Evolutionary conservation across 2,797 vertebrate genomes (phyloP).

Genomic region (Brotula barbata): DNA sequence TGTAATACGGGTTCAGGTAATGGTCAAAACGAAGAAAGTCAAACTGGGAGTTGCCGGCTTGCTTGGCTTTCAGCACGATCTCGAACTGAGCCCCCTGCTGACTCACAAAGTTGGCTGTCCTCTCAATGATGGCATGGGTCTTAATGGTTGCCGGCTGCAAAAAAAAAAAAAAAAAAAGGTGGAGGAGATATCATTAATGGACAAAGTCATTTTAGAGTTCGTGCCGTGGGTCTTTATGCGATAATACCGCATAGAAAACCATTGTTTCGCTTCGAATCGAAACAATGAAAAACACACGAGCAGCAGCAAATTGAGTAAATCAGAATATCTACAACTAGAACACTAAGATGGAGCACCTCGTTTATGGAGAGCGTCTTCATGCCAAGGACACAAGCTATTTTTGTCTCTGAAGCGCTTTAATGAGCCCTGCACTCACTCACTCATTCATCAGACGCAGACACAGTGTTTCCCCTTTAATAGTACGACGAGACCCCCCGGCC

Average conservation of each 20-base stretch:
- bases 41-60: conserved; percentile 95
- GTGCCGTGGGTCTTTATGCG: no score
- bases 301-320: background rate
- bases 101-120: conserved; percentile 94
- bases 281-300: conserved; percentile 12
- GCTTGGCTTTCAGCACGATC: conserved; percentile 98
- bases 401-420: conserved; percentile 32
- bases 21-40: conserved; percentile 98
- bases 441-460: no score
- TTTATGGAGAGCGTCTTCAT: conserved; percentile 10
- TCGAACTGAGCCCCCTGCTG: conserved; percentile 98
- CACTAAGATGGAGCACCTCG: conserved; percentile 17
- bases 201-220: no score
- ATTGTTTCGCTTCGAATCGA: no score
- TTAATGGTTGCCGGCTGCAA: conserved; percentile 92
- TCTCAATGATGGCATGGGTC: conserved; percentile 97
- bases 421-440: no score
- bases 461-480: no score
- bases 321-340: background rate
- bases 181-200: no score
- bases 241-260: no score
- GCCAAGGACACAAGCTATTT: conserved; percentile 39
- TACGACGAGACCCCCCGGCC: no score
- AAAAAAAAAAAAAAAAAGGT: background rate
- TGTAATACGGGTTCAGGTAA: conserved; percentile 99